Base-by-base conservation (phyloP, 2,113 vertebrate genomes). In the Spea multiplicata region DNA sequence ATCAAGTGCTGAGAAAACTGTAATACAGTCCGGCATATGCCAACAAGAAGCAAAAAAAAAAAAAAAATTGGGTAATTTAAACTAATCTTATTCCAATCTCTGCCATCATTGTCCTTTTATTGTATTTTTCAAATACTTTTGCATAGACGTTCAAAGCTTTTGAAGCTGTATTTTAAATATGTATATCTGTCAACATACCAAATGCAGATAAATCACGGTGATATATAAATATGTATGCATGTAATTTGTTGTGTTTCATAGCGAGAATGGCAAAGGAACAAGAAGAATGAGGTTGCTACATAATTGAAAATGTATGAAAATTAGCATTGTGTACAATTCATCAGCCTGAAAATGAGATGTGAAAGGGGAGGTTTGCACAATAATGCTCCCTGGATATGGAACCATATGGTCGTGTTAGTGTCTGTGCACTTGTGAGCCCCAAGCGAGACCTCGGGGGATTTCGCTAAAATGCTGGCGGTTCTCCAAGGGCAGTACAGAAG, bases 151-250 rank as follows among this genome's bases (percentile, higher is more conserved):
- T 16, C 73, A 70, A 73, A 14, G 62, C 71, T 67, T 80, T 80
- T 74, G 71, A 80, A 74, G 78, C 64, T 3, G 48, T 74, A 68
- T 74, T 71, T 68, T 79, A 73, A 79, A 79, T 73, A 73, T 67
- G 78, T 55, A 74, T 73, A 73, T 66, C 52, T 74, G 78, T 71
- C 64, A 66, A 44, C 77, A 45, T 17, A 44, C 62, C 71, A 73
- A 66, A 44, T 46, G 44, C 44, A 46, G 49, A 59, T 71, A 30
- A 47, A 52, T 79, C 52, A 46, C 64, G 68, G 68, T 61, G 62
- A 61, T 12, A 55, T 66, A 80, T 74, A 68, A 80, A 80, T 80
- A 74, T 80, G 71, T 61, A 74, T 74, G 64, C 64, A 6, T 68
- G 71, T 68, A 48, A 68, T 73, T 59, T 59, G 59, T 55, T 12